Conservation (phyloP, 64 coral and sea anemone genomes). For the Platygyra sinensis region DNA sequence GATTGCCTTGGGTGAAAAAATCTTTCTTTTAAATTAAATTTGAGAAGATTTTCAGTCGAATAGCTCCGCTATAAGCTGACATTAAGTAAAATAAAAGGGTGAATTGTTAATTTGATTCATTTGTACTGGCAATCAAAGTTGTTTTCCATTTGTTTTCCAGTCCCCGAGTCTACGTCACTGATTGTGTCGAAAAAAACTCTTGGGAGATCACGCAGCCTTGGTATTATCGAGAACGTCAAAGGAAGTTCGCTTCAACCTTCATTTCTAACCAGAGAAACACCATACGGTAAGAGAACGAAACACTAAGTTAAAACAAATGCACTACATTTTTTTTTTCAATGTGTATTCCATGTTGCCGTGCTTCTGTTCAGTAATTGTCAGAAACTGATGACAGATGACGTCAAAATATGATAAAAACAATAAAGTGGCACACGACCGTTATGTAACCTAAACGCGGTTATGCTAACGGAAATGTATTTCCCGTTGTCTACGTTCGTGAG, state of each 20-base stretch:
- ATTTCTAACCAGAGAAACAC: neutral
- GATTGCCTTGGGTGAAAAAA: too few relatives aligned
- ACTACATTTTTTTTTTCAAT: neutral
- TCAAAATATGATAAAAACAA: too few relatives aligned
- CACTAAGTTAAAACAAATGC: neutral
- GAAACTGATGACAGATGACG: too few relatives aligned
- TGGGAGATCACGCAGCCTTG: slow-evolving; percentile 23
- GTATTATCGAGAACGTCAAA: slow-evolving; percentile 8
- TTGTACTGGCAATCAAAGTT: neutral
- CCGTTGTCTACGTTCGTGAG: too few relatives aligned
- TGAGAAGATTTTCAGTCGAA: too few relatives aligned
- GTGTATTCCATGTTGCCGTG: neutral
- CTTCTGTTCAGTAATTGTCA: neutral
- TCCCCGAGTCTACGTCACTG: neutral
- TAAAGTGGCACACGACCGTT: too few relatives aligned
- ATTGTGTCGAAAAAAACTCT: neutral
- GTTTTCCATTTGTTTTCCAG: slow-evolving; percentile 2
- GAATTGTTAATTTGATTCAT: too few relatives aligned
- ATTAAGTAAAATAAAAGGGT: too few relatives aligned
- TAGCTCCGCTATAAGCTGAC: too few relatives aligned
- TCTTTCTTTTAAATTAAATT: too few relatives aligned
- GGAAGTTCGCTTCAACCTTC: neutral
- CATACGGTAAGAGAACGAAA: neutral
- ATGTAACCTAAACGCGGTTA: too few relatives aligned
- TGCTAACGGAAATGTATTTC: too few relatives aligned